A percentile compares a stretch with the other conserved stretches of the same genome.
Conservation (phyloP, 2,797 vertebrate genomes). For the Lemur catta region DNA sequence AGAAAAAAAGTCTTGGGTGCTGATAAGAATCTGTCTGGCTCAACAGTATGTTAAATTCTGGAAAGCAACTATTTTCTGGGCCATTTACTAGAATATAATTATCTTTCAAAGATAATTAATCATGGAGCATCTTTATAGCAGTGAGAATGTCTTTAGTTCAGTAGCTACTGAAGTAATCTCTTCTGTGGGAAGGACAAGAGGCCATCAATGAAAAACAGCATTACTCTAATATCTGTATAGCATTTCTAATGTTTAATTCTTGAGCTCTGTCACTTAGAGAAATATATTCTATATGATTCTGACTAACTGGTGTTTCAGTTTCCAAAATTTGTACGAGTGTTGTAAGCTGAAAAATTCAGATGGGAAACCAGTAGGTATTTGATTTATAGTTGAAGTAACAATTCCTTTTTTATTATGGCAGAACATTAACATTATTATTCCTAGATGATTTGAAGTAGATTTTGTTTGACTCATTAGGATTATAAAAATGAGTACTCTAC, state of each 20-base stretch:
- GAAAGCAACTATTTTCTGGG: slow-evolving; percentile 50
- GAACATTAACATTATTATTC: background rate
- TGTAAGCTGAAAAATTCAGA: background rate
- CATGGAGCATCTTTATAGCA: background rate
- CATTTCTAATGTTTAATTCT: background rate
- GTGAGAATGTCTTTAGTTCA: slow-evolving; percentile 2
- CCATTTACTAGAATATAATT: slow-evolving; percentile 43
- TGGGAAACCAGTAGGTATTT: background rate
- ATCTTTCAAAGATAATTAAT: slow-evolving; percentile 10
- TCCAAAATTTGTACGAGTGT: background rate
- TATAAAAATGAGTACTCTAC: background rate
- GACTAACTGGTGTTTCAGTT: background rate
- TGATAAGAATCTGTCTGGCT: slow-evolving; percentile 71
- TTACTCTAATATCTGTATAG: background rate
- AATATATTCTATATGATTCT: background rate
- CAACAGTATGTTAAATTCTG: slow-evolving; percentile 55
- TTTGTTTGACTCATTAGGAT: background rate
- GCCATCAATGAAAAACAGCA: background rate
- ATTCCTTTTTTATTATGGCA: background rate
- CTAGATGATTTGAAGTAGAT: background rate
- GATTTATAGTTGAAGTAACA: background rate
- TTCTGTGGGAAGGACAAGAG: background rate
- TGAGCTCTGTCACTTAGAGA: background rate
- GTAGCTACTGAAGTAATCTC: background rate
- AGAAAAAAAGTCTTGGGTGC: slow-evolving; percentile 38